Evolutionary conservation across 1,140 invertebrate genomes (phyloP), one percentile per base, ranked within the genome.

Genomic region (Drosophila gunungcola): DNA sequence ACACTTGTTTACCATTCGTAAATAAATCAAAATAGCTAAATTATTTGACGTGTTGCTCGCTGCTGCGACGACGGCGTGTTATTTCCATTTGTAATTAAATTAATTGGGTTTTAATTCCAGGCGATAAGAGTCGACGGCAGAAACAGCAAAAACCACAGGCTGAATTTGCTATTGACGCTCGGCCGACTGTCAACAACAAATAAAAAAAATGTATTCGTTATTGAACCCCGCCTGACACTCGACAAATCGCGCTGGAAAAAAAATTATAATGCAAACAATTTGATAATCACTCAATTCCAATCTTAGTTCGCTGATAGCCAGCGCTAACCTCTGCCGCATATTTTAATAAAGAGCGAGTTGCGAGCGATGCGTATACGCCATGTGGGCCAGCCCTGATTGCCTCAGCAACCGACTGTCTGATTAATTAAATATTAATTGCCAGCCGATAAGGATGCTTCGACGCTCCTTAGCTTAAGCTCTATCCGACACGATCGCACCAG

Each of bases 31-130:
- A 83, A 73, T 58, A 70, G 62, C 62, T 76, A 79, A 82, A 62
- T 78, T 62, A 75, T 62, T 79, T 81, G 83, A 84, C 81, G 82
- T 76, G 45, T 48, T 63, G 60, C 58, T 48, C 13, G 69, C 49
- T 25, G 53, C 38, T 16, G 39, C 27, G 54, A n/a, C 46, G 62
- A 34, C 82, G 74, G 48, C 80, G 86, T 80, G 86, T 80, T 90
- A 86, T 86, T 80, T 82, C 73, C 83, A 91, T 91, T 91, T 91
- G 90, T 91, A 91, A 91, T 90, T 91, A 85, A 91, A 91, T 91
- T 91, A 91, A 91, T 91, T 91, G 90, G 79, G 90, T 81, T 91
- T 91, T 91, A 91, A 91, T 91, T 91, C 85, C 81, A 64, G 13
- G 84, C 77, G 84, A 89, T 89, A 89, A 84, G 69, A 32, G 5